Evolutionary conservation across 2,113 vertebrate species (phyloP).

Genomic region (Cyphomyrus plagiostoma): DNA sequence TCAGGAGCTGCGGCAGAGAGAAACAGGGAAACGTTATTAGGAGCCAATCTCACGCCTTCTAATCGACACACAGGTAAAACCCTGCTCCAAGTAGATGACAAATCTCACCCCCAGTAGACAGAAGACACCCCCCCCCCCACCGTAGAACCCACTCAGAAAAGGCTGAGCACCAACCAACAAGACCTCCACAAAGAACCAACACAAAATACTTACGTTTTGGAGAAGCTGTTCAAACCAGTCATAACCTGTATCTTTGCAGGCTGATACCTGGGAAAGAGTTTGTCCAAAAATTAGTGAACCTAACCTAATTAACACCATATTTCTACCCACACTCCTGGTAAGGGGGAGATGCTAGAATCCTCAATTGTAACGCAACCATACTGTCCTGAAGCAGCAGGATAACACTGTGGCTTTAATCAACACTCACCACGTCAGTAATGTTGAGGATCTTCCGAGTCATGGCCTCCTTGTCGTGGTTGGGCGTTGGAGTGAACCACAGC

Average conservation of each 20-base stretch:
- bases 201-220: slow-evolving; percentile 77
- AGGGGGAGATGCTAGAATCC: neutral
- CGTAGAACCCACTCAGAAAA: neutral
- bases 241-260: slow-evolving; percentile 94
- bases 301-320: neutral
- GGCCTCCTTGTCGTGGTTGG: slow-evolving; percentile 86
- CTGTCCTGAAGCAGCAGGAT: neutral
- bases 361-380: neutral
- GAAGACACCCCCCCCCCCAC: neutral
- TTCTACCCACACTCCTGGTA: neutral
- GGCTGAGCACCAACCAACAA: neutral
- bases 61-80: neutral
- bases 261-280: slow-evolving; percentile 71
- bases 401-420: neutral
- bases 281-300: neutral
- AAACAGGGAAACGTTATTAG: neutral
- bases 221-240: slow-evolving; percentile 99
- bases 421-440: slow-evolving; percentile 94
- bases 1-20: slow-evolving; percentile 69
- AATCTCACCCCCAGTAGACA: neutral
- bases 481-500: slow-evolving; percentile 97
- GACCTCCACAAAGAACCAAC: neutral
- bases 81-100: neutral
- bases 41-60: neutral
- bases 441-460: slow-evolving; percentile 98